A percentile compares a stretch with the other conserved stretches of the same genome.
Evolutionary conservation across 2,113 vertebrate species (phyloP).

Genomic region (Saguinus midas): DNA sequence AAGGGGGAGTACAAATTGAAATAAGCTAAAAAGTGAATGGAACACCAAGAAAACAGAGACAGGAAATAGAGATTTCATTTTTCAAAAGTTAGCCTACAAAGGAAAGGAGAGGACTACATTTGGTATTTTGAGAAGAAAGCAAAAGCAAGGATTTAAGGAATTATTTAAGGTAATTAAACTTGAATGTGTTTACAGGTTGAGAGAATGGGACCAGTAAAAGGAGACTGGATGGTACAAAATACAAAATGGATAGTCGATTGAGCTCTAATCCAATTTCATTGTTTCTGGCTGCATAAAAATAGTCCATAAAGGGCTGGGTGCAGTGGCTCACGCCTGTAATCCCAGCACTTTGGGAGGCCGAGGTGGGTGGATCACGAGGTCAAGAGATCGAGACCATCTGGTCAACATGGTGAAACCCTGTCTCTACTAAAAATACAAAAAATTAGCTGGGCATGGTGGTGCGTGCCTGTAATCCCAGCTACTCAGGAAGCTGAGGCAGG

Average conservation of each 20-base stretch:
- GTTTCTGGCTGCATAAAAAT: conserved; percentile 7
- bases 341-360: too few species aligned
- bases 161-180: background rate
- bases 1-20: background rate
- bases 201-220: background rate
- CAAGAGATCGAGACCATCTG: too few species aligned
- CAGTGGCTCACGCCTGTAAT: too few species aligned
- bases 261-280: conserved; percentile 25
- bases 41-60: background rate
- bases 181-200: background rate
- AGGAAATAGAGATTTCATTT: background rate
- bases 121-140: background rate
- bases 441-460: too few species aligned
- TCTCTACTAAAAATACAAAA: too few species aligned
- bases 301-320: background rate
- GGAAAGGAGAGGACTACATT: background rate
- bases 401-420: too few species aligned
- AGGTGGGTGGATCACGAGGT: too few species aligned
- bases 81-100: background rate
- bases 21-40: background rate
- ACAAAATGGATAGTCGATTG: background rate
- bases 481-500: too few species aligned
- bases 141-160: background rate
- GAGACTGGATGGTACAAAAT: conserved; percentile 6
- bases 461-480: too few species aligned